Evolutionary conservation across 2,113 vertebrate species (phyloP).

Genomic region (Mus musculus): GRCm39 chr1:128329501-128330000

Average conservation of each 20-base stretch:
- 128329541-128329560: no score
- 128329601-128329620: not conserved
- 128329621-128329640: not conserved
- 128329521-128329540: no score
- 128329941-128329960: not conserved
- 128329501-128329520: no score
- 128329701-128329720: constrained; percentile 9
- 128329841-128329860: not conserved
- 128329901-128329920: constrained; percentile 17
- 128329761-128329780: not conserved
- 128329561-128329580: no score
- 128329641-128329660: not conserved
- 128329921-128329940: not conserved
- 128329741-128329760: not conserved
- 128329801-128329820: not conserved
- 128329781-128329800: not conserved
- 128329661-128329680: constrained; percentile 35
- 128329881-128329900: constrained; percentile 19
- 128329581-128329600: not conserved
- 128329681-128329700: not conserved
- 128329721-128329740: constrained; percentile 38
- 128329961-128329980: not conserved
- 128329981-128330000: not conserved
- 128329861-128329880: not conserved
- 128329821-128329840: not conserved